Evolutionary conservation across 2,888 invertebrate genomes (phyloP), one percentile per base, ranked within the genome.

Genomic region (Lapara coniferarum): DNA sequence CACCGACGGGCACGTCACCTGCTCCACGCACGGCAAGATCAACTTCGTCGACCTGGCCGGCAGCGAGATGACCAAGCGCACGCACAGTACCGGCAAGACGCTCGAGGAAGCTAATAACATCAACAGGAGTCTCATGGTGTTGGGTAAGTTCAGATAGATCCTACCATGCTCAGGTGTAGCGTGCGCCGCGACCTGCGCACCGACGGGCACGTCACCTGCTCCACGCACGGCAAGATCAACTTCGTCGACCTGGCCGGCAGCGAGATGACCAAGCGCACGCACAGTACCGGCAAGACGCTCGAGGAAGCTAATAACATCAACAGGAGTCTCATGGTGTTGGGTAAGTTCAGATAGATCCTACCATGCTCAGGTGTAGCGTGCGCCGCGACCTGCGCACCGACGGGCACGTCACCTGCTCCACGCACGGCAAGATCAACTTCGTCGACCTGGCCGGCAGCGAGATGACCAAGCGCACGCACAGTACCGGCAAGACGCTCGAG

Each of bases 171-270:
- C 7, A 8, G 10, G 53, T n/a, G n/a, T n/a, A n/a, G 97, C 81
- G 97, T 99, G 77, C 96, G 97, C 52, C 96, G 97, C 0, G 98
- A 98, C 84, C 95, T 96, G 81, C 96, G 97, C 83, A 96, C 97
- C 69, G 96, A 96, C 81, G 96, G 96, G 73, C 97, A 97, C 59
- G 97, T 98, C 59, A 97, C 97, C 78, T 96, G 98, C 78, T 97
- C 98, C 52, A 97, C 97, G 77, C 97, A 98, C 81, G 99, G 99
- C 44, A 99, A 99, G 92, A 96, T 99, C 69, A 98, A 98, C 92
- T 98, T 99, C 87, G 98, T 99, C 10, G 99, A 99, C 89, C 93
- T 99, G 71, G 99, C 99, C 0, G 98, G 99, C n/a, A 98, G 98
- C 82, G 98, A 99, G 91, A 97, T 98, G 96, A 98, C 98, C 5